Evolutionary conservation across 2,888 invertebrate genomes (phyloP).

Genomic region (Tenthredo mesomela): DNA sequence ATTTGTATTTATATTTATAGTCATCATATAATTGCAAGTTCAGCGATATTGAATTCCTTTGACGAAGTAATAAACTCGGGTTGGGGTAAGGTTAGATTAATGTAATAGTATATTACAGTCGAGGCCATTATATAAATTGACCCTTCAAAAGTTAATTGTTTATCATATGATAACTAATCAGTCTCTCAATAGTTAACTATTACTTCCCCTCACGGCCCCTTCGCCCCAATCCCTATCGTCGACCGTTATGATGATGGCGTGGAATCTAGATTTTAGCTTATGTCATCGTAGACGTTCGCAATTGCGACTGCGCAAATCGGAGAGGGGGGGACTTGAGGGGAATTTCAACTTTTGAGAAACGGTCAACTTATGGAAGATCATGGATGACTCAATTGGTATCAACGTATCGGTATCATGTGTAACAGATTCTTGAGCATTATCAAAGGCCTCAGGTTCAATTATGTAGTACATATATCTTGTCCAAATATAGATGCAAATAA

Average conservation of each 20-base stretch:
- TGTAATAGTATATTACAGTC: not conserved
- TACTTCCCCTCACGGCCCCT: no score
- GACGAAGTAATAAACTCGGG: not conserved
- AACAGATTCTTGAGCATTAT: not conserved
- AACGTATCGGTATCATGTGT: not conserved
- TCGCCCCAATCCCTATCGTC: not conserved
- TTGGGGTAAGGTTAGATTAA: not conserved
- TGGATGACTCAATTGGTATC: not conserved
- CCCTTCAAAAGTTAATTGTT: not conserved
- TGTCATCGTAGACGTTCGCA: not conserved
- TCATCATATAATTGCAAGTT: not conserved
- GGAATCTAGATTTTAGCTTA: not conserved
- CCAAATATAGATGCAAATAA: not conserved
- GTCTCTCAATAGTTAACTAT: not conserved
- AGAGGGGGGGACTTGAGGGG: not conserved
- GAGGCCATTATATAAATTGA: not conserved
- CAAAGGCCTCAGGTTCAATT: not conserved
- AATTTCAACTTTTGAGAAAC: not conserved
- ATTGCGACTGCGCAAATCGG: not conserved
- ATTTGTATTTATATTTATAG: not conserved
- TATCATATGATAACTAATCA: conserved; percentile 3
- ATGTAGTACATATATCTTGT: not conserved
- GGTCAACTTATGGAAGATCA: not conserved
- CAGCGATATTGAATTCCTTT: not conserved
- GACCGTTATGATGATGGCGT: not conserved